Evolutionary conservation across 2,888 invertebrate species (phyloP), one percentile per base, ranked within the genome.

Genomic region (Acleris emargana): DNA sequence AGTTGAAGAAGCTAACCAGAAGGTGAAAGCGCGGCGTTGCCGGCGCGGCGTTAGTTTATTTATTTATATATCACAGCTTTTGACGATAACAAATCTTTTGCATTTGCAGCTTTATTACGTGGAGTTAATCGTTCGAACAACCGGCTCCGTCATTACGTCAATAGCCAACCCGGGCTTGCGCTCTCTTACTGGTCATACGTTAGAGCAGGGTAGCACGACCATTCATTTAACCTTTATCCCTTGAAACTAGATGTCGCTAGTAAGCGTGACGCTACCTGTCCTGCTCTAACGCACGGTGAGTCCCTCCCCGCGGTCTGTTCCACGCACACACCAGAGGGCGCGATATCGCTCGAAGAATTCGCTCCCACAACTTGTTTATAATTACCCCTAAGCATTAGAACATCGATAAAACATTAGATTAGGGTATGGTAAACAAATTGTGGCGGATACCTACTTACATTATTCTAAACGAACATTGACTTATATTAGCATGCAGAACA

Each of bases 81-180:
- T 92, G 92, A 92, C 92, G 92, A 91, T 91, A 89, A 91, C 90
- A 89, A 91, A 91, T 90, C 89, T 91, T 91, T 91, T 91, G 91
- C 92, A 90, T 88, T 91, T 90, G 90, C 87, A 90, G 91, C 89
- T 91, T 88, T 80, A 83, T 82, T 82, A 81, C 77, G 89, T 87
- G 88, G 88, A 89, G 87, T 83, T 79, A 84, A 90, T 88, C 83
- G 79, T 90, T 88, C 91, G 91, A 91, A 89, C 91, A 85, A 90
- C 87, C 82, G 85, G 81, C 84, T 77, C 77, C 73, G 69, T 50
- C 72, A 38, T 38, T 38, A 45, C 45, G 17, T 38, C 45, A 45
- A 45, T 17, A 45, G 17, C 45, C 45, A 45, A 45, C n/a, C 17
- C n/a, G 38, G 13, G 38, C 17, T 45, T 45, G n/a, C 45, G n/a